Evolutionary conservation across 1,140 invertebrate genomes (phyloP).

Genomic region (Sesamia nonagrioides): DNA sequence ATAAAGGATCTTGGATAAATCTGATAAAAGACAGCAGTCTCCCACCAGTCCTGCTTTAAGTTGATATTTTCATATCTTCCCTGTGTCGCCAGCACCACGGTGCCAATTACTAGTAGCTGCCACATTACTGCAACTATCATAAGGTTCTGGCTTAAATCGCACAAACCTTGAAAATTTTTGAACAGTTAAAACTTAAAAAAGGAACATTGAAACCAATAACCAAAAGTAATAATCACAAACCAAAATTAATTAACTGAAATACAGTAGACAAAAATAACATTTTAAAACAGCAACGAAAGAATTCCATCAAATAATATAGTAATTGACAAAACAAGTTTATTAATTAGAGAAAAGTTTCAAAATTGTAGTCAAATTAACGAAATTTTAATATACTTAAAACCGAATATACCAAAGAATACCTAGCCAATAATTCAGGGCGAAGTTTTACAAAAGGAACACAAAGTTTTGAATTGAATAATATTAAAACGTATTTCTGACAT

Average conservation of each 20-base stretch:
- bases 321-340: not conserved
- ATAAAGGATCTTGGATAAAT: constrained; percentile 90
- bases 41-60: constrained; percentile 88
- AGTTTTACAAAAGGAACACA: not conserved
- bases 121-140: constrained; percentile 57
- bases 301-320: too few relatives aligned
- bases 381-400: not conserved
- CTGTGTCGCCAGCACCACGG: constrained; percentile 12
- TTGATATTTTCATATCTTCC: constrained; percentile 57
- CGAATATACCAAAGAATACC: constrained; percentile 5
- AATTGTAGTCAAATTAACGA: not conserved
- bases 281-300: too few relatives aligned
- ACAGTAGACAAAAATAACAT: too few relatives aligned
- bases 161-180: too few relatives aligned
- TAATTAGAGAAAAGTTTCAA: not conserved
- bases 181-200: too few relatives aligned
- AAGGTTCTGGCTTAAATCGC: too few relatives aligned
- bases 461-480: not conserved
- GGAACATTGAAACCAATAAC: too few relatives aligned
- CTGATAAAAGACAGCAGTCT: constrained; percentile 89
- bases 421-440: constrained; percentile 7
- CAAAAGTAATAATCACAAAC: too few relatives aligned
- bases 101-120: constrained; percentile 43
- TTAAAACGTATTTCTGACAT: not conserved
- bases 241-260: too few relatives aligned